phyloP scores from a whole-genome alignment of 2,113 vertebrate species.

The Dipodomys merriami region DNA sequence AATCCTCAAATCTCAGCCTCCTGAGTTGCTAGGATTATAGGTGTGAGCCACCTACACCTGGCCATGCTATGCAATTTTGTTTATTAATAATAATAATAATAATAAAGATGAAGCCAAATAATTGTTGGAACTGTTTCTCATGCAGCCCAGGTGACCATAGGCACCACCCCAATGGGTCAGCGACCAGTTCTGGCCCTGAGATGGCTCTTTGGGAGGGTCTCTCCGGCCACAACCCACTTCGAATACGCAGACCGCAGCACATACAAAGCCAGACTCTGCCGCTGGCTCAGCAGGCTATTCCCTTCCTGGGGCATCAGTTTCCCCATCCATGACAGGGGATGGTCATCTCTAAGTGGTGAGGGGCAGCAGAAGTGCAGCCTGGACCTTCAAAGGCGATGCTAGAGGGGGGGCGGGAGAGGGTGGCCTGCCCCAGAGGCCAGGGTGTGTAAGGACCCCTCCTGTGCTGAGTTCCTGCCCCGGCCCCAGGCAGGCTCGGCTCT shows the following conservation, averaged over 20 bases:
- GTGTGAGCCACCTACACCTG: no score
- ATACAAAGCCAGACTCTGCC: not conserved
- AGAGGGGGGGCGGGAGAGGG: no score
- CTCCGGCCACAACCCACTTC: not conserved
- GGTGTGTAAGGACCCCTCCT: not conserved
- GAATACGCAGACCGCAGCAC: no score
- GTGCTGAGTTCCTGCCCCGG: not conserved
- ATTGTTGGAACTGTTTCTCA: not conserved
- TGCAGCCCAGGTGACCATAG: not conserved
- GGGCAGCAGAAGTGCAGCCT: not conserved
- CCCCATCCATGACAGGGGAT: not conserved
- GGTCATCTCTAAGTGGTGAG: no score
- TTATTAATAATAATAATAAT: no score
- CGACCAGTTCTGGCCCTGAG: not conserved
- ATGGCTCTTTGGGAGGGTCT: not conserved
- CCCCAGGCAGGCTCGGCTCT: constrained; percentile 51
- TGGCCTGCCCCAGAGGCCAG: not conserved
- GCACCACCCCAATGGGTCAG: fast-evolving
- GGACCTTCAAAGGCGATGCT: not conserved
- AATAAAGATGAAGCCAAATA: not conserved
- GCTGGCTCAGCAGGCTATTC: not conserved
- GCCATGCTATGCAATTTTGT: no score
- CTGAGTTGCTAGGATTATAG: no score
- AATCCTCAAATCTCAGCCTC: no score
- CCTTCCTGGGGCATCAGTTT: not conserved